Base-by-base conservation (phyloP, 1,140 invertebrate species). In the Lysiphlebus fabarum region DNA sequence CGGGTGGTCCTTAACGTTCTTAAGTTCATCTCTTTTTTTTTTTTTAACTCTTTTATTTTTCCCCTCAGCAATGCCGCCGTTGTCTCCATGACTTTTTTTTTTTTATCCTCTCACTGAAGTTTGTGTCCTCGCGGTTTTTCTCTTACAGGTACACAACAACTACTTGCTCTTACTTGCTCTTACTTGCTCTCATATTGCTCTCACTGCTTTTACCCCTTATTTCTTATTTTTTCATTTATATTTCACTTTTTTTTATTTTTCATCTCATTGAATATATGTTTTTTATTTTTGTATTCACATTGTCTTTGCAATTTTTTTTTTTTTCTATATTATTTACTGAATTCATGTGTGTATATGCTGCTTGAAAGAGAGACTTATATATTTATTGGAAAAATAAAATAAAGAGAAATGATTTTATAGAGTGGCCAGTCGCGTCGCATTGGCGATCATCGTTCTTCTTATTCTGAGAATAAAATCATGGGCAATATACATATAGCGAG, bases 1-100 rank as follows among this genome's bases (percentile, higher is more conserved):
- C 76, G 77, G 74, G 77, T 79, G 77, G 77, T 77, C 77, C 72
- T 58, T 67, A 63, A 63, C 68, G 64, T 69, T 72, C 68, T 51
- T 57, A 63, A 50, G 40, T 58, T 55, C 60, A 55, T 49, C 49
- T 57, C 51, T 65, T 53, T 38, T 57, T n/a, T 61, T 57, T 53
- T 53, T 53, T n/a, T n/a, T n/a, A n/a, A 26, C 11, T 14, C 49
- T 10, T 43, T 55, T 12, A 26, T 38, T 51, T 36, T 58, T 7
- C 40, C 44, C 42, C 62, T 58, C 53, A 42, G 33, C 42, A 59
- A 43, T 26, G 17, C 17, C 36, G 40, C 5, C 53, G 42, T 7
- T 34, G 44, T 50, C 42, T 14, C 34, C 56, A 49, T n/a, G n/a
- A n/a, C 45, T 17, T 62, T 63, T 55, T 12, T 36, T 38, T 51